Evolutionary conservation across 1,140 invertebrate species (phyloP), one percentile per base, ranked within the genome.

Genomic region (Colletes gigas): DNA sequence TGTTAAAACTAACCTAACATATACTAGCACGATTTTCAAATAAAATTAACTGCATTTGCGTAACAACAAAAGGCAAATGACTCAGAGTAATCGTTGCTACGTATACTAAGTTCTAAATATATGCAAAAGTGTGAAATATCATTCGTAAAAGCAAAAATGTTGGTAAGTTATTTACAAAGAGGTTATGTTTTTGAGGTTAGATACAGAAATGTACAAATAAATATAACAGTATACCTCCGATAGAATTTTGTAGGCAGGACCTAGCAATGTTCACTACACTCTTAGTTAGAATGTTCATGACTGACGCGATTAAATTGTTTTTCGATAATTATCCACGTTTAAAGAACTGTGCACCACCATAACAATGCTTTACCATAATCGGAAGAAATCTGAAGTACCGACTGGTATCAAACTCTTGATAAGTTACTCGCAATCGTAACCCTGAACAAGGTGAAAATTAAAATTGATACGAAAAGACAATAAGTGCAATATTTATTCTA

Each of bases 251-350:
- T n/a, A 90, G 12, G 39, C 67, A 90, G 14, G 76, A 62, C 55
- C 67, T 87, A 14, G 86, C 74, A 21, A 88, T 71, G 4, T 55
- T 89, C 12, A 75, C 69, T 30, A 91, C n/a, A 68, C 67, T 84
- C 54, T 54, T 89, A 6, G 74, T 44, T 12, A 92, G 55, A 50
- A 88, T 55, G 74, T 88, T 92, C 91, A 92, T 92, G 59, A 41
- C 54, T 57, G 54, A 47, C 14, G 6, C 4, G 69, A 83, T 67
- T 8, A 4, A 63, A 57, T 12, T 30, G 68, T 47, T 70, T 21
- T 8, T 30, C 30, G 30, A 30, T 30, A 30, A 30, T 30, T 30
- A 30, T 30, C 30, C 30, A 30, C 30, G 30, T 30, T 30, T 30
- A 30, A 30, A 30, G 30, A 30, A 30, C 2, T 30, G 30, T 2